Evolutionary conservation across 2,797 vertebrate genomes (phyloP).

Genomic region (Coluber constrictor): DNA sequence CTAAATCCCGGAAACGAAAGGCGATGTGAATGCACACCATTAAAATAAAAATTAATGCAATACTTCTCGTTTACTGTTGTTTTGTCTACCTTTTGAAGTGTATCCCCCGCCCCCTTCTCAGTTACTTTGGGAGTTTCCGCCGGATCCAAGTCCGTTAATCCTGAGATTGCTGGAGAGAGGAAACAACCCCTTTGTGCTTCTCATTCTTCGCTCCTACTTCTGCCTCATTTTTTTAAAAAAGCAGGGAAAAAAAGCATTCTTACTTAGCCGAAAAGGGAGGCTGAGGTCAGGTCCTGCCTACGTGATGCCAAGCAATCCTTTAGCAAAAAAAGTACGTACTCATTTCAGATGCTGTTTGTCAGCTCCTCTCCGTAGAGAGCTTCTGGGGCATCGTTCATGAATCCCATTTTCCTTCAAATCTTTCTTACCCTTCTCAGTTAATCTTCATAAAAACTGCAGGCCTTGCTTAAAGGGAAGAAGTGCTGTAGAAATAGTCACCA

Average conservation of each 20-base stretch:
- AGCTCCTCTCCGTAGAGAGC: background rate
- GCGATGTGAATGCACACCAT: background rate
- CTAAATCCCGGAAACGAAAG: background rate
- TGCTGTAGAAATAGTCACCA: background rate
- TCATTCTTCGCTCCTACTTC: background rate
- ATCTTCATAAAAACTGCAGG: background rate
- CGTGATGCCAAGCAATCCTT: background rate
- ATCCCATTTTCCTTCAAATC: background rate
- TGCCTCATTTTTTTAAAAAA: background rate
- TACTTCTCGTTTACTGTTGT: background rate
- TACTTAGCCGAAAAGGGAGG: background rate
- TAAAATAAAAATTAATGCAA: background rate
- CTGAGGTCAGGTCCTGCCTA: background rate
- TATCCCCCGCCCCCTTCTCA: background rate
- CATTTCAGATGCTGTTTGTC: background rate
- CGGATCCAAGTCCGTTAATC: background rate
- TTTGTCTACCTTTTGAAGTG: background rate
- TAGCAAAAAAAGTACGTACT: background rate
- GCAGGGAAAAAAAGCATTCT: background rate
- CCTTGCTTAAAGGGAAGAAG: background rate
- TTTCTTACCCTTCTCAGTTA: background rate
- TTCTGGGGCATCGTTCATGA: background rate
- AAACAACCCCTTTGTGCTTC: background rate
- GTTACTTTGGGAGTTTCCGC: background rate
- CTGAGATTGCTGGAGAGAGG: background rate